Percentiles rank a stretch among this genome's conserved stretches.
phyloP scores from a whole-genome alignment of 2,797 vertebrate genomes.

The Buphagus erythrorhynchus region DNA sequence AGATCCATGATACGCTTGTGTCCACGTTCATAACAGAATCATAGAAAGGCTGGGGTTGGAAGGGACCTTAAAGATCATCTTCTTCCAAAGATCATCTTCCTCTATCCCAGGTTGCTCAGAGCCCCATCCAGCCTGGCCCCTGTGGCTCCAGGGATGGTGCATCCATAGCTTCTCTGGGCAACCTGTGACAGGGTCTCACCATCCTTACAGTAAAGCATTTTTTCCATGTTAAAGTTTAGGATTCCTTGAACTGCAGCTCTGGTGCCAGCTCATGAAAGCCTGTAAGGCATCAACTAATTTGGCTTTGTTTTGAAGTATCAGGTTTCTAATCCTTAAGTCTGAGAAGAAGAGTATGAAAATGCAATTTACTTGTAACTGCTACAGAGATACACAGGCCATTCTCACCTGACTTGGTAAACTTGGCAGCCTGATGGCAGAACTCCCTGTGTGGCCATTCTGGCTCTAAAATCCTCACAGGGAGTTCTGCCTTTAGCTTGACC shows the following conservation, averaged over 20 bases:
- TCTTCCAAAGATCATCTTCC: not conserved
- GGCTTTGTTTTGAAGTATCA: not conserved
- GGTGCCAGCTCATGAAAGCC: not conserved
- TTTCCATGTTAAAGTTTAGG: not conserved
- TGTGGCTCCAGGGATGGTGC: not conserved
- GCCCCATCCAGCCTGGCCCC: not conserved
- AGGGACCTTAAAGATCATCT: not conserved
- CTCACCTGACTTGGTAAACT: not conserved
- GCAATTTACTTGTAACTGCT: not conserved
- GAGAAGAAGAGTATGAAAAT: not conserved
- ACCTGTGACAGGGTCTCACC: not conserved
- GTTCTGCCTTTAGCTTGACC: not conserved
- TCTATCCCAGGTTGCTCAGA: not conserved
- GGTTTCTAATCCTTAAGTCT: not conserved
- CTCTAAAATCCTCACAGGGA: not conserved
- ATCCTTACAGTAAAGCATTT: not conserved
- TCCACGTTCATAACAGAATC: not conserved
- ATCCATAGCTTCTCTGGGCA: not conserved
- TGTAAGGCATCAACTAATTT: not conserved
- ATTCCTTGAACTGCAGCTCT: not conserved
- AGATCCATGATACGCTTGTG: not conserved
- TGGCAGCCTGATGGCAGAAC: not conserved
- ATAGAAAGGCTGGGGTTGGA: not conserved
- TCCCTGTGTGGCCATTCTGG: not conserved
- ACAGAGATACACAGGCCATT: not conserved